phyloP scores from a whole-genome alignment of 2,797 vertebrate species.

The Brachymystax lenok region DNA sequence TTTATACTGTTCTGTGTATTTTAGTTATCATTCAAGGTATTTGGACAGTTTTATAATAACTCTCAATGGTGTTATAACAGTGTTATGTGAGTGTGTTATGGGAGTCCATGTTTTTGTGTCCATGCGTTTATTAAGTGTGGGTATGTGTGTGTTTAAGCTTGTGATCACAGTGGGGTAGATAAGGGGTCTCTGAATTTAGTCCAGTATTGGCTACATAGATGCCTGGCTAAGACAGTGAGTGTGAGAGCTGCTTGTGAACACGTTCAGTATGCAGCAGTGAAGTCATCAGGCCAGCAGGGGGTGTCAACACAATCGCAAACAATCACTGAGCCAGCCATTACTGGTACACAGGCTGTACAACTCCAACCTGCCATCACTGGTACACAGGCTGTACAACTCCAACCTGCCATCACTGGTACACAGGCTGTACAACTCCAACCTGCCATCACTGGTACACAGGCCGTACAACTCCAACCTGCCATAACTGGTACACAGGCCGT shows the following conservation, averaged over 20 bases:
- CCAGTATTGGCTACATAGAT: slow-evolving; percentile 7
- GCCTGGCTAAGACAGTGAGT: slow-evolving; percentile 36
- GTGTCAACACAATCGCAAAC: slow-evolving; percentile 77
- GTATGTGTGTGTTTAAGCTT: not conserved
- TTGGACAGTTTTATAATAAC: not conserved
- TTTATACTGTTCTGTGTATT: not conserved
- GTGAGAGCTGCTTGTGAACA: slow-evolving; percentile 28
- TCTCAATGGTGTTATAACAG: not conserved
- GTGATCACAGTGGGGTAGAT: slow-evolving; percentile 13
- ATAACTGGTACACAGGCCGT: too few species aligned
- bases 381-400: too few species aligned
- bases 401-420: too few species aligned
- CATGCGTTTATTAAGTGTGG: slow-evolving; percentile 4
- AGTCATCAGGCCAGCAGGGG: slow-evolving; percentile 77
- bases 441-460: too few species aligned
- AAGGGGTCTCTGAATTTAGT: slow-evolving; percentile 43
- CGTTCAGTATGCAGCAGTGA: slow-evolving; percentile 58
- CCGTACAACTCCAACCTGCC: too few species aligned
- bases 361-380: too few species aligned
- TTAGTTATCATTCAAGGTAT: not conserved
- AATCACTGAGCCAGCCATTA: slow-evolving; percentile 61
- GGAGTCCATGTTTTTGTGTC: slow-evolving; percentile 18
- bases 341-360: slow-evolving; percentile 1
- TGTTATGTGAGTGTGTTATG: slow-evolving; percentile 19
- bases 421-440: too few species aligned